Conservation (phyloP, 2,888 invertebrate genomes). For the Ctena decussata region DNA sequence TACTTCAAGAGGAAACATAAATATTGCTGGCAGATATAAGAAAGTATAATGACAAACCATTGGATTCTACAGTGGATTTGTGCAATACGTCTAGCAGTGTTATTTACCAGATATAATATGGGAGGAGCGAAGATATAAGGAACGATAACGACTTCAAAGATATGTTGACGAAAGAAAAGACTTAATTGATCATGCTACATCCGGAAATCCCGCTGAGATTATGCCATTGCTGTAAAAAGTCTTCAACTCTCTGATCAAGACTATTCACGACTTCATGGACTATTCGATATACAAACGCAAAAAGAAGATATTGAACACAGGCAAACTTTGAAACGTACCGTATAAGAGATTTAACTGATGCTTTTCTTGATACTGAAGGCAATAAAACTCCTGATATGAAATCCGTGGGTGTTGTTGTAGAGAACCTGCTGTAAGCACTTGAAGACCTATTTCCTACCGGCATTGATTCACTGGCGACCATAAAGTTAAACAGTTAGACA, state of each 20-base stretch:
- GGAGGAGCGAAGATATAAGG: conserved; percentile 10
- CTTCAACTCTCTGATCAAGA: conserved; percentile 25
- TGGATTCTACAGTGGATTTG: conserved; percentile 12
- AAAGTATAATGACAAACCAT: background rate
- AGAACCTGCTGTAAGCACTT: background rate
- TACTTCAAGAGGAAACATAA: background rate
- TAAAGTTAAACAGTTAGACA: too few species aligned
- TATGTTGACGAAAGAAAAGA: background rate
- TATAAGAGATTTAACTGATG: conserved; percentile 61
- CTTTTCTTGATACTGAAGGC: conserved; percentile 18
- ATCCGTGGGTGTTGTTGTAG: background rate
- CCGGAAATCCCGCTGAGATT: conserved; percentile 54
- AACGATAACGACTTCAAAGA: conserved; percentile 27
- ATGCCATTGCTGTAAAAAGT: conserved; percentile 56
- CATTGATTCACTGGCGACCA: background rate
- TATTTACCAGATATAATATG: conserved; percentile 43
- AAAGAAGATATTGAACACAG: conserved; percentile 18
- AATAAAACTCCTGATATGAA: background rate
- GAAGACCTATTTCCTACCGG: background rate
- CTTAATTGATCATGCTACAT: background rate
- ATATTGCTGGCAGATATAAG: background rate
- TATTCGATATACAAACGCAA: background rate
- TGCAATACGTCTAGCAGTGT: conserved; percentile 23
- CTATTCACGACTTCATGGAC: conserved; percentile 33
- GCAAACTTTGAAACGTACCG: conserved; percentile 12